These are phyloP conservation scores for Cynopterus brachyotis DNA, from an alignment of 2,113 vertebrate species.

Conservation along the genomic window DNA sequence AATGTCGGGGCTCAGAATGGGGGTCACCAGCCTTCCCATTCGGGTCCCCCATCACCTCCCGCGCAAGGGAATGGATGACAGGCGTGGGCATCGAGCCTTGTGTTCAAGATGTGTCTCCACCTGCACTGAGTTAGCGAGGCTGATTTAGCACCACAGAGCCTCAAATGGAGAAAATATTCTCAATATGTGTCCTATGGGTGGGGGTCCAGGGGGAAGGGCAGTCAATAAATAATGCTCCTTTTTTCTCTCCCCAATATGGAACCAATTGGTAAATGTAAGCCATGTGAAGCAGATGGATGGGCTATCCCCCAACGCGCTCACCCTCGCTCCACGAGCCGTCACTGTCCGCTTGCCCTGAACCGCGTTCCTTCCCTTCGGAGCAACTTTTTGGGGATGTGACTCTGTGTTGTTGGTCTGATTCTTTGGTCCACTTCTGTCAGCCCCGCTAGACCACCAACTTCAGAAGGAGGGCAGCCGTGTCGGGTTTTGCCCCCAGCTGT, in stretches of 20 bases:
- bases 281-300: not conserved
- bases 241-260: not conserved
- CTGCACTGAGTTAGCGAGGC: not conserved
- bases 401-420: not conserved
- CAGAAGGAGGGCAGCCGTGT: not conserved
- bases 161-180: not conserved
- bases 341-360: not conserved
- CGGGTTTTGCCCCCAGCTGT: not conserved
- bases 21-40: not conserved
- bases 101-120: not conserved
- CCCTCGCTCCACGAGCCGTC: not conserved
- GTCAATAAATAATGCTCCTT: not conserved
- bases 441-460: not conserved
- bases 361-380: not conserved
- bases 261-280: not conserved
- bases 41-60: not conserved
- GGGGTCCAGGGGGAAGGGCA: not conserved
- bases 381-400: too few species aligned
- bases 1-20: too few species aligned
- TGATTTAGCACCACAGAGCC: not conserved
- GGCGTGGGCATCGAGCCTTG: not conserved
- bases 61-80: too few species aligned
- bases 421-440: not conserved
- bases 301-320: not conserved
- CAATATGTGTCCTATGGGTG: not conserved